These are phyloP conservation scores for Podocnemis expansa DNA, from an alignment of 2,113 vertebrate genomes.

Conservation along the genomic window DNA sequence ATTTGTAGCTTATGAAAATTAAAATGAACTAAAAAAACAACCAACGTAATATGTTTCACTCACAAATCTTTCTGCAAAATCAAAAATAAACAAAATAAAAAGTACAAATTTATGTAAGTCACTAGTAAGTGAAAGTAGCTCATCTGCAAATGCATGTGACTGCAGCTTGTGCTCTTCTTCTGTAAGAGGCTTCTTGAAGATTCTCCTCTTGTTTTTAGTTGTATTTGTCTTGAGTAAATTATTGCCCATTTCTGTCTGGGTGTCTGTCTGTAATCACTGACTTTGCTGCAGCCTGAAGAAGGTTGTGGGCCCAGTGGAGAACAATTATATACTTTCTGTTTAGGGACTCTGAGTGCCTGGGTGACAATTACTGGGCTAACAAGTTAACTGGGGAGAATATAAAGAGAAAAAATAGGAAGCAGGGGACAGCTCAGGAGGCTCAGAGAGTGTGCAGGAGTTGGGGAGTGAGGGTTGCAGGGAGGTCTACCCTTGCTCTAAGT, in stretches of 20 bases:
- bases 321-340: not conserved
- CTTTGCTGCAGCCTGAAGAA: not conserved
- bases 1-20: not conserved
- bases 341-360: not conserved
- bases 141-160: not conserved
- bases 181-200: not conserved
- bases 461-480: not conserved
- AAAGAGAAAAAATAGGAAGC: not conserved
- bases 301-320: not conserved
- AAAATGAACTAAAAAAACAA: not conserved
- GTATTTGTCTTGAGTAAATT: not conserved
- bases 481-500: not conserved
- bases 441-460: not conserved
- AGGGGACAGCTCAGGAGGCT: not conserved
- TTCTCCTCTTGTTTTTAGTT: not conserved
- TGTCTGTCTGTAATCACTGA: not conserved
- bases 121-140: not conserved
- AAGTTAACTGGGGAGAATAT: not conserved
- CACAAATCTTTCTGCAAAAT: not conserved
- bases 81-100: not conserved
- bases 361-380: not conserved
- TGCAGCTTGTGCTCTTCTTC: not conserved
- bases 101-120: not conserved
- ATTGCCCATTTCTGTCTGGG: not conserved
- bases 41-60: not conserved